Evolutionary conservation across 2,797 vertebrate species (phyloP), one percentile per base, ranked within the genome.

Genomic region (Crax fasciolata): DNA sequence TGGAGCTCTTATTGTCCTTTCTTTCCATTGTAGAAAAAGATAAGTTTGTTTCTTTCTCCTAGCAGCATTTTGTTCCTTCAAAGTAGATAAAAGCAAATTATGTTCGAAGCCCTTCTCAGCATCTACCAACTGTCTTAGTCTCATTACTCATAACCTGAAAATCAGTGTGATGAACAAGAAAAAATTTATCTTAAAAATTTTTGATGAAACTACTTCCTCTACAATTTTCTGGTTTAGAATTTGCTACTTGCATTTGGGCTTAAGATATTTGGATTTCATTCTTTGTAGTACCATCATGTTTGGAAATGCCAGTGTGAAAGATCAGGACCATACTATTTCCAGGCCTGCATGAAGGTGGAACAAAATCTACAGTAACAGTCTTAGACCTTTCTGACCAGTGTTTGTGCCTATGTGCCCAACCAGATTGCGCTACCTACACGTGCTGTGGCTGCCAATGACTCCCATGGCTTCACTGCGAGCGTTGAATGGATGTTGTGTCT

Each of bases 401-500:
- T 62, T 59, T 71, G 30, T 38, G 54, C 25, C 25, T 11, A 3
- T 13, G 43, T 23, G 77, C 21, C 17, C 46, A 57, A 48, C 13
- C 7, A 54, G 30, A 12, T 30, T 13, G 2, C 57, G 59, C 24
- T 41, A 58, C 11, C 8, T 58, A 2, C 30, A 6, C 30, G 21
- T 18, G 32, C 17, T 46, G 52, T 38, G 57, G 61, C 38, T 23
- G 19, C 21, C 62, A 8, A 41, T 77, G 44, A 21, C 20, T 1
- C 1, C 52, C 0, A 0, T 32, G 43, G 59, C 20, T 73, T 85
- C 63, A 25, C 55, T 20, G 1, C 25, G 28, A 20, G 24, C 1
- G 0, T 78, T 65, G 75, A 61, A 18, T 28, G 8, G 38, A 39
- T 32, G 19, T 85, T 10, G 6, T 18, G 13, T n/a, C 55, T 63